Base-by-base conservation (phyloP, 35 echinoderm and acorn worm genomes). In the Patiria miniata region DNA sequence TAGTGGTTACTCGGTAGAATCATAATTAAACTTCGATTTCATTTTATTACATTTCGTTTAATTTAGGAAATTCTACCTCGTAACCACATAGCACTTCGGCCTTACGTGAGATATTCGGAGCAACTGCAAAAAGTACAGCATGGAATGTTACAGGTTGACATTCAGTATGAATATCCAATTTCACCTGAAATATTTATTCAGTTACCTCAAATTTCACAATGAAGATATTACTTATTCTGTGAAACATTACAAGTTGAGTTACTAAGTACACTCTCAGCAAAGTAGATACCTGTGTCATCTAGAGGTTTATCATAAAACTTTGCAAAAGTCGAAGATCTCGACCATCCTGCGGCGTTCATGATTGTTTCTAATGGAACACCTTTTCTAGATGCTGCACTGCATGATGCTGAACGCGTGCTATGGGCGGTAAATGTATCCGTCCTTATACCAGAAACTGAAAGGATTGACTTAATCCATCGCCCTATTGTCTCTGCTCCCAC, bases 291-390 rank as follows among this genome's bases (percentile, higher is more conserved):
- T 33, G 73, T 78, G 16, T 38, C 2, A 78, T 33, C 42, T 6
- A 39, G 5, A 42, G 78, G 42, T 38, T 57, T 57, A 57, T 57
- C 8, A 83, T 83, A 54, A 52, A 83, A 83, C 81, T 81, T 81
- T 12, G 73, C 73, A 77, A 77, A 77, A 0, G 73, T 77, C 37
- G 26, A 38, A 17, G 73, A 1, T 33, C 26, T 33, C 26, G 73
- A 29, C 73, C 73, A 77, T 29, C 73, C 73, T 77, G 37, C 73
- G 16, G 73, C 37, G 18, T 29, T 33, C 73, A 77, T 33, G 0
- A 77, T 77, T 33, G 26, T 38, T 33, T 7, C 37, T 15, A 77
- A 2, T 77, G 73, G 37, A 17, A 29, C 73, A 6, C 73, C 73
- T 33, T 38, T 77, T 2, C 73, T 29, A n/a, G 37, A 1, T n/a